Conservation (phyloP, 2,113 vertebrate species). For the Rostratula benghalensis region DNA sequence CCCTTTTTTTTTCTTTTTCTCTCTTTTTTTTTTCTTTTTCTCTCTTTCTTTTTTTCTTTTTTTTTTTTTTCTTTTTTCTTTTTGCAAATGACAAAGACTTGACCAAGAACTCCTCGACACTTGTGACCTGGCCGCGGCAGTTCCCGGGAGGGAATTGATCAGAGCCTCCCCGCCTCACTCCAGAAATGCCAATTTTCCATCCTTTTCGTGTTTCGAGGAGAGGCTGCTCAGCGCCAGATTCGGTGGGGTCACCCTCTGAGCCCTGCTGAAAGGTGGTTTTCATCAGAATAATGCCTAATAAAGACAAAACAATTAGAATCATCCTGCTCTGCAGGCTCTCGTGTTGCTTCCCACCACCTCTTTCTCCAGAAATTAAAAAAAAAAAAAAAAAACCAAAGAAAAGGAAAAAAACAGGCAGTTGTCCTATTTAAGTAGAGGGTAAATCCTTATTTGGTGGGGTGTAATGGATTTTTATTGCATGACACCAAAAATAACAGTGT, state of each 20-base stretch:
- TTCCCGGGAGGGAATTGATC: not conserved
- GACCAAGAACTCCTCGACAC: not conserved
- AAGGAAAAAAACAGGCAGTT: not conserved
- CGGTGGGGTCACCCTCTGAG: not conserved
- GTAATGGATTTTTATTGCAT: not conserved
- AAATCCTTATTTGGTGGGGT: not conserved
- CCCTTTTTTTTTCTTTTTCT: not conserved
- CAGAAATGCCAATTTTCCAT: conserved; percentile 13
- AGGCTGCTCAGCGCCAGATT: not conserved
- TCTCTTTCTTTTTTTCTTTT: no score
- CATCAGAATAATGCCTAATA: rapidly evolving
- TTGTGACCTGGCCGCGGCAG: not conserved
- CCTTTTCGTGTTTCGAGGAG: not conserved
- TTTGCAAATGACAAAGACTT: not conserved
- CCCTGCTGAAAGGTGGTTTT: not conserved
- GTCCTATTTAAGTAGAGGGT: not conserved
- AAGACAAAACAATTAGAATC: not conserved
- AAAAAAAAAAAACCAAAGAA: not conserved
- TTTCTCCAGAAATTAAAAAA: not conserved
- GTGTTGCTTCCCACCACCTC: not conserved
- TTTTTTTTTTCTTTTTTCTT: no score
- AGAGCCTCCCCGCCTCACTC: not conserved
- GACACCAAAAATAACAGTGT: not conserved
- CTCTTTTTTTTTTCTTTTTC: not conserved
- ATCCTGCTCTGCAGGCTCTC: not conserved